Evolutionary conservation across 2,113 vertebrate species (phyloP).

Genomic region (Zosterops lateralis): DNA sequence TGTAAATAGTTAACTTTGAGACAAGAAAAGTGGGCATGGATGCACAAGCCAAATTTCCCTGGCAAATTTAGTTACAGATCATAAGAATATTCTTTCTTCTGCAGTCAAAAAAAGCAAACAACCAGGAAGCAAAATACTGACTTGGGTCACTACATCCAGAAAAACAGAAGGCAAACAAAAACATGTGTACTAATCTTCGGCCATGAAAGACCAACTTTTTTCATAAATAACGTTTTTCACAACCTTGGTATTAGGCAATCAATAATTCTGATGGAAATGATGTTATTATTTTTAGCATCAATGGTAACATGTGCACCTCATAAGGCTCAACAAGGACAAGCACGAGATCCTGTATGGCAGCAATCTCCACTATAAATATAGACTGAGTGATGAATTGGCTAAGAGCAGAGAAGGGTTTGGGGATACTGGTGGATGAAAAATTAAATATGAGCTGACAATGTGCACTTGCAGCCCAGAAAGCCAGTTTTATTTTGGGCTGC

Average conservation of each 20-base stretch:
- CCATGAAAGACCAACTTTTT: neutral
- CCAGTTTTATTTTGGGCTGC: neutral
- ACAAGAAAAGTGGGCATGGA: neutral
- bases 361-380: neutral
- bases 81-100: conserved; percentile 52
- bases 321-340: neutral
- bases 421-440: neutral
- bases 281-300: neutral
- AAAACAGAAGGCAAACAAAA: conserved; percentile 37
- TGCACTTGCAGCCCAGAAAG: neutral
- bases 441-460: too few species aligned
- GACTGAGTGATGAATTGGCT: neutral
- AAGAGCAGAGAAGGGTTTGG: neutral
- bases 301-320: neutral
- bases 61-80: conserved; percentile 35
- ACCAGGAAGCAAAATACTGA: neutral
- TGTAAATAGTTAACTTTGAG: neutral
- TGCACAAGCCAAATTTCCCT: conserved; percentile 26
- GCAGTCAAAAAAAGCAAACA: conserved; percentile 32
- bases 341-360: fast-evolving
- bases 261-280: conserved; percentile 31
- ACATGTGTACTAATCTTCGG: neutral
- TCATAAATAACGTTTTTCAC: conserved; percentile 20
- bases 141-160: neutral
- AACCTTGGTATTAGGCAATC: conserved; percentile 26